Evolutionary conservation across 2,888 invertebrate genomes (phyloP).

Genomic region (Oscheius onirici): DNA sequence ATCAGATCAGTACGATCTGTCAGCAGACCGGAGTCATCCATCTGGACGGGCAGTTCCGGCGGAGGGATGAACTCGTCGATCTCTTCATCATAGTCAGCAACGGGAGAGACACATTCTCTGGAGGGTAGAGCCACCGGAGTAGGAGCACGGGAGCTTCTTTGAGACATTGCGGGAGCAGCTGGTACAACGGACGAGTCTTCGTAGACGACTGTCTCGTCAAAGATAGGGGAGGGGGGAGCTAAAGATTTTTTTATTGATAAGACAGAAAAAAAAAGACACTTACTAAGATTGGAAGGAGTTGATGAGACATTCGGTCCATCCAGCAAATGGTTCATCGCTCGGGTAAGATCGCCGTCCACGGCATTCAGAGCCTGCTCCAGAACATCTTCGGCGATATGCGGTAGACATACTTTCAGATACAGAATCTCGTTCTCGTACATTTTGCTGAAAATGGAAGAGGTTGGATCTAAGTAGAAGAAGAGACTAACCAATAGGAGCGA

Average conservation of each 20-base stretch:
- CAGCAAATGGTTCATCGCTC: constrained; percentile 27
- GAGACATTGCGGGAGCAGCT: not conserved
- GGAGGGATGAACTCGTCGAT: not conserved
- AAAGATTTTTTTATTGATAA: not conserved
- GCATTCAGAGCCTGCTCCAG: not conserved
- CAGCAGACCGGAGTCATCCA: not conserved
- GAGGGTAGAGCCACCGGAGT: not conserved
- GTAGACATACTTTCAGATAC: not conserved
- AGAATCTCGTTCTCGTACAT: not conserved
- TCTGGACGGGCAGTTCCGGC: not conserved
- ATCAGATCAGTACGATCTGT: not conserved
- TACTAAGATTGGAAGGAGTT: not conserved
- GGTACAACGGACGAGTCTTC: not conserved
- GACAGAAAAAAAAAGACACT: not conserved
- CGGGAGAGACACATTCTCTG: not conserved
- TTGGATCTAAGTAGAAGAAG: not conserved
- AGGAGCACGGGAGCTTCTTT: not conserved
- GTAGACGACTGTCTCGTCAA: not conserved
- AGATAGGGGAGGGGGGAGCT: not conserved
- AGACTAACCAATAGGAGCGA: not conserved
- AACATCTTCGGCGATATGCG: not conserved
- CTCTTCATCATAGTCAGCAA: not conserved
- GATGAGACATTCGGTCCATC: not conserved
- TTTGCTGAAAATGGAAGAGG: not conserved
- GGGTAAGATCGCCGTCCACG: constrained; percentile 19